Evolutionary conservation across 2,888 invertebrate genomes (phyloP), one percentile per base, ranked within the genome.

Genomic region (Cosmia pyralina): DNA sequence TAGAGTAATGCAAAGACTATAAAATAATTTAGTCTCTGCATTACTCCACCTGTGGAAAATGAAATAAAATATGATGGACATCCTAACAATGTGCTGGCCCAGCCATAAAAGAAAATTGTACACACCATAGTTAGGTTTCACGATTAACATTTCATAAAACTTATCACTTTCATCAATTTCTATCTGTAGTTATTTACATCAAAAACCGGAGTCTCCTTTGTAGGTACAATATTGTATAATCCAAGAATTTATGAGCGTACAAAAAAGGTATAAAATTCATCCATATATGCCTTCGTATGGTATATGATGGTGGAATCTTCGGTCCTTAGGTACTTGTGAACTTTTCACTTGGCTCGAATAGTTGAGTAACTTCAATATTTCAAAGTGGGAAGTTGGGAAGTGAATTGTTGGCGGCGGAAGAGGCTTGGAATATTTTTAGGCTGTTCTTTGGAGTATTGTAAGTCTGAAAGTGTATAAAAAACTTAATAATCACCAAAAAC

Each of bases 331-430:
- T 85, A 85, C 87, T 89, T 85, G 73, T 41, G 17, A 90, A 90
- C 89, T 90, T 90, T 85, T 81, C 88, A 88, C 87, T 90, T 72
- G 78, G 77, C 84, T 65, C 77, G 76, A 81, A 89, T 90, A 90
- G 90, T 90, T 90, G 67, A 74, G 77, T 76, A 85, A 87, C 83
- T 89, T 82, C 79, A 85, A 82, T 87, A 83, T 86, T 84, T 83
- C 87, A 85, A 83, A 89, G 86, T 86, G 85, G 68, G 81, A 89
- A 89, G 90, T 90, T 89, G 59, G 64, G 82, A 83, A 81, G 79
- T 76, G 81, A 82, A 85, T 83, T 86, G 75, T 79, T 82, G 62
- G 77, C 64, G 67, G 72, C 57, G 57, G 63, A 46, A 78, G 69
- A 50, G 44, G 60, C 63, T 68, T 52, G 66, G 58, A 66, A 78